Evolutionary conservation across 2,797 vertebrate species (phyloP).

Genomic region (Mormyrops attenuatus): DNA sequence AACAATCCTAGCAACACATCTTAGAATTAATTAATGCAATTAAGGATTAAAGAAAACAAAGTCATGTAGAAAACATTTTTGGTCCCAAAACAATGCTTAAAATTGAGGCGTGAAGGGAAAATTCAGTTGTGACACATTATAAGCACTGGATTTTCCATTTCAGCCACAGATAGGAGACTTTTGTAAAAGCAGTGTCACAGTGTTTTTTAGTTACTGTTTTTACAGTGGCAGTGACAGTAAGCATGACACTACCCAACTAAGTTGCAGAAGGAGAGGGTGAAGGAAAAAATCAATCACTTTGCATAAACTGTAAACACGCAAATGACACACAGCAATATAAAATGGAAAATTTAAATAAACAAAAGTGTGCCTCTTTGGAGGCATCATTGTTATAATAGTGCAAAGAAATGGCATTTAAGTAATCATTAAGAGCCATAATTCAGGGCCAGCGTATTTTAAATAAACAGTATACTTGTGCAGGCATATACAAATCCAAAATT

Average conservation of each 20-base stretch:
- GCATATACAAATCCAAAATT: constrained; percentile 71
- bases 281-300: constrained; percentile 67
- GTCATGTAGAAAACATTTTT: neutral
- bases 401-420: constrained; percentile 70
- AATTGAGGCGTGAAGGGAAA: neutral
- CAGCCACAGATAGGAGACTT: neutral
- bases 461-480: constrained; percentile 73
- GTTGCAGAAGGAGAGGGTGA: constrained; percentile 45
- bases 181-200: neutral
- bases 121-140: neutral
- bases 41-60: neutral
- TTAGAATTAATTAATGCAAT: neutral
- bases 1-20: neutral
- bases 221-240: constrained; percentile 28
- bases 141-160: neutral
- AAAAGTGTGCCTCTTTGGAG: constrained; percentile 65
- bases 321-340: constrained; percentile 74
- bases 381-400: constrained; percentile 65
- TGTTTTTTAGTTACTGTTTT: constrained; percentile 4
- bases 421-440: constrained; percentile 74
- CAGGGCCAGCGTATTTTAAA: constrained; percentile 66
- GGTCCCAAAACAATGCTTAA: neutral
- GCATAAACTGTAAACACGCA: constrained; percentile 68
- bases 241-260: constrained; percentile 30
- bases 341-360: constrained; percentile 82